Conservation (phyloP, 1,140 invertebrate genomes). For the Hypsibius dujardini region DNA sequence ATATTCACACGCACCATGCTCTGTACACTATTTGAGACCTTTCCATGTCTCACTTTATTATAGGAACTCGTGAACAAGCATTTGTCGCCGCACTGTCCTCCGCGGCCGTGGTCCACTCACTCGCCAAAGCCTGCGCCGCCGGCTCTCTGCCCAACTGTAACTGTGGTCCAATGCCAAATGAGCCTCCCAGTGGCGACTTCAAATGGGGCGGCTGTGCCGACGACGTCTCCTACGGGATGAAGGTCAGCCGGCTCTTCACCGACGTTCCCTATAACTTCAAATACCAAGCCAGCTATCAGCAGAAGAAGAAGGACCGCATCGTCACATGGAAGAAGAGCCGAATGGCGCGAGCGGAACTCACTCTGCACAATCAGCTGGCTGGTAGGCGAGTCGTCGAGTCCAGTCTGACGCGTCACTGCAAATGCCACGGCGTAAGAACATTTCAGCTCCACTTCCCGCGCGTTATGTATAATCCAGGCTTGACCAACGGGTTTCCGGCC, state of each 20-base stretch:
- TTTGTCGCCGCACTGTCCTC: constrained; percentile 55
- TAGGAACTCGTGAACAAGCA: constrained; percentile 60
- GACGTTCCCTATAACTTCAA: constrained; percentile 6
- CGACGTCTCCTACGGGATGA: constrained; percentile 30
- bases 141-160: constrained; percentile 46
- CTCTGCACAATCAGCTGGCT: neutral
- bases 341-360: neutral
- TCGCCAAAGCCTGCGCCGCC: constrained; percentile 52
- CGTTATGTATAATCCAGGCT: too few relatives aligned
- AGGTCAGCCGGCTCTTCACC: neutral
- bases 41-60: constrained; percentile 19
- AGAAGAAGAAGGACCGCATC: neutral
- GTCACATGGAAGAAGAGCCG: constrained; percentile 1
- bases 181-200: constrained; percentile 40
- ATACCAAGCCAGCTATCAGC: neutral
- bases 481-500: too few relatives aligned
- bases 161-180: constrained; percentile 43
- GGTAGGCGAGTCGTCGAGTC: neutral
- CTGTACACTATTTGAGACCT: neutral
- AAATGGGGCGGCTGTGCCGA: constrained; percentile 54
- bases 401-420: constrained; percentile 10
- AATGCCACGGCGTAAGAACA: neutral
- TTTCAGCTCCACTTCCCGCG: too few relatives aligned
- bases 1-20: neutral
- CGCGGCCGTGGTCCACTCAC: constrained; percentile 50